Evolutionary conservation across 2,888 invertebrate genomes (phyloP).

Genomic region (Trachelus tabidus): DNA sequence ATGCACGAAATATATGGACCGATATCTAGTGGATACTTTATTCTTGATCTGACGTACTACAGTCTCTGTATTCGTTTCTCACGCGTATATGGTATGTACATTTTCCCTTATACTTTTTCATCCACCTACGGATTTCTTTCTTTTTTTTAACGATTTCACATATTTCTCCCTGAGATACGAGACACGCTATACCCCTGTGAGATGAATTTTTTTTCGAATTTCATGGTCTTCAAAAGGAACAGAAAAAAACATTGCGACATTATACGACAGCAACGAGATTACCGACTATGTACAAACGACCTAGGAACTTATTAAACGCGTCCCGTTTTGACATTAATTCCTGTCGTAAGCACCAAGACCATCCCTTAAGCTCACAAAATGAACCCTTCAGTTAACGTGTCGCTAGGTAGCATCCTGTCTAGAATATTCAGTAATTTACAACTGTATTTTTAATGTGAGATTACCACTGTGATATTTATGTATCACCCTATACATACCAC

Average conservation of each 20-base stretch:
- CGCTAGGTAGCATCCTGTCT: constrained; percentile 25
- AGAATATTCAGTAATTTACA: constrained; percentile 18
- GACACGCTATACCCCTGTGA: not conserved
- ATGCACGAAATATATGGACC: not conserved
- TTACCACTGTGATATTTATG: constrained; percentile 40
- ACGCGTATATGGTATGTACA: not conserved
- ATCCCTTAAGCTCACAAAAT: constrained; percentile 2
- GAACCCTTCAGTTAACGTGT: constrained; percentile 8
- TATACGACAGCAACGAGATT: not conserved
- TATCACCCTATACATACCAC: constrained; percentile 1
- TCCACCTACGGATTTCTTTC: no score
- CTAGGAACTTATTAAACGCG: constrained; percentile 7
- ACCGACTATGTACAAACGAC: not conserved
- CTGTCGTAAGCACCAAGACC: not conserved
- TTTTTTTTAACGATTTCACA: not conserved
- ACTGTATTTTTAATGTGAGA: constrained; percentile 27
- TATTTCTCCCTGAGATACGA: not conserved
- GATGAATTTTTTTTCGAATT: not conserved
- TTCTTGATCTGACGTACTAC: not conserved
- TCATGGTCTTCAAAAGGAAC: not conserved
- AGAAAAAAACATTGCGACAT: not conserved
- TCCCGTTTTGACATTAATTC: constrained; percentile 6
- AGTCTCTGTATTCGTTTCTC: not conserved
- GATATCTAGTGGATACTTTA: not conserved
- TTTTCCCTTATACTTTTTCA: not conserved